Evolutionary conservation across 2,888 invertebrate species (phyloP), one percentile per base, ranked within the genome.

Genomic region (Dasysyrphus tricinctus): DNA sequence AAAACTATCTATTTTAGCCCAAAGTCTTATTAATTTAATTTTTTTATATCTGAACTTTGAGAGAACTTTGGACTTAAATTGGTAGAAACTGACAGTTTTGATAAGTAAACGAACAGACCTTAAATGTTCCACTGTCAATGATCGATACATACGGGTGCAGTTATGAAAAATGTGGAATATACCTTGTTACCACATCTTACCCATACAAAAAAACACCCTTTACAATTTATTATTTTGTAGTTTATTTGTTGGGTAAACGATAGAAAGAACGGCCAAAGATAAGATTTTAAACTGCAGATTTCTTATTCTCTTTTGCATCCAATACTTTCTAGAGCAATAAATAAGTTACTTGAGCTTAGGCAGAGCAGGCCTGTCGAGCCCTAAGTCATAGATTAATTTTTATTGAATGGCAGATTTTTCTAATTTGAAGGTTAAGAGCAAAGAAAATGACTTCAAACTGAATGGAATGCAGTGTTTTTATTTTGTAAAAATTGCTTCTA

Each of bases 241-340:
- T 37, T 9, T 51, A 37, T 65, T 16, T 54, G 14, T 14, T 69
- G 51, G 37, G 8, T 14, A 51, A 39, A 69, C 24, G 37, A 44
- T 57, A 32, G 51, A 9, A 51, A 67, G 73, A 75, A 59, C 34
- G 32, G 24, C 49, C 47, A 47, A 75, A 74, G 80, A 84, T 76
- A 76, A 84, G 72, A 80, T 80, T 83, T 42, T 76, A 34, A 74
- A 49, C 42, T 69, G 74, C 56, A 49, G 65, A 65, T 37, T 47
- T 69, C 37, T 69, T 47, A 32, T 49, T 63, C 19, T 65, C 3
- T 56, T 77, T 73, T 80, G 80, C 61, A 80, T 73, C 56, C 76
- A 69, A 77, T 72, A 37, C 42, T 85, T 85, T 85, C 61, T 73
- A 34, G 73, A 85, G 84, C 61, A 80, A 80, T 85, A 85, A 80